phyloP scores from a whole-genome alignment of 2,113 vertebrate genomes.

The Poeciliopsis prolifica region DNA sequence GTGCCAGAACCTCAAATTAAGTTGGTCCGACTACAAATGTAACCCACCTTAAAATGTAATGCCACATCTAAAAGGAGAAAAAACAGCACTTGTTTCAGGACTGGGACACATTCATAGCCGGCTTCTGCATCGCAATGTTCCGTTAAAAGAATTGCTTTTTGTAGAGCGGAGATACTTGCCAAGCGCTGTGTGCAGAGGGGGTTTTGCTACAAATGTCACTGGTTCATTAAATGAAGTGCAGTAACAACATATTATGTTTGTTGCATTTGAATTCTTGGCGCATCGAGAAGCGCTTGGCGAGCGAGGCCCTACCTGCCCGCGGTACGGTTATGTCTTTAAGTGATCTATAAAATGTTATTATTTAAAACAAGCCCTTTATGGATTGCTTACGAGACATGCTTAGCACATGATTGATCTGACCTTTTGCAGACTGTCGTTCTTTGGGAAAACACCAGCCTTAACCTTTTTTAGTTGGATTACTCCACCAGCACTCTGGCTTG shows the following conservation, averaged over 20 bases:
- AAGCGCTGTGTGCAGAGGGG: constrained; percentile 23
- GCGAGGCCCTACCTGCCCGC: constrained; percentile 46
- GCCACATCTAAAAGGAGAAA: constrained; percentile 3
- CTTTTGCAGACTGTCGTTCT: constrained; percentile 78
- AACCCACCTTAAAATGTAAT: constrained; percentile 45
- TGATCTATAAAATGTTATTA: constrained; percentile 84
- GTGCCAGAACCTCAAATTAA: constrained; percentile 61
- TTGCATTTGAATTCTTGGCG: constrained; percentile 66
- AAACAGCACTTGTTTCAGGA: constrained; percentile 58
- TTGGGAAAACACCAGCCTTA: constrained; percentile 79
- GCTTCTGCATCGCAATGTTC: constrained; percentile 48
- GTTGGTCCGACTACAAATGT: constrained; percentile 60
- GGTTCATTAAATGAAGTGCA: constrained; percentile 75
- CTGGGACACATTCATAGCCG: constrained; percentile 54
- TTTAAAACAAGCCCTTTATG: constrained; percentile 82
- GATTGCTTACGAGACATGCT: constrained; percentile 80
- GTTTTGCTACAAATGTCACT: constrained; percentile 73
- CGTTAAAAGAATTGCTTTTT: constrained; percentile 65
- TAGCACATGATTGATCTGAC: constrained; percentile 82
- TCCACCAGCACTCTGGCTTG: constrained; percentile 49
- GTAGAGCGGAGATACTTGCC: constrained; percentile 61
- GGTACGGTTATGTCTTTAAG: constrained; percentile 76
- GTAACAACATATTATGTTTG: constrained; percentile 69
- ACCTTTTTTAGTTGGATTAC: constrained; percentile 80
- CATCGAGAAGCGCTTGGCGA: constrained; percentile 39